Percentiles rank a stretch among this genome's conserved stretches.
These are phyloP conservation scores for Artibeus jamaicensis DNA, from an alignment of 2,797 vertebrate species.

Conservation along the genomic window DNA sequence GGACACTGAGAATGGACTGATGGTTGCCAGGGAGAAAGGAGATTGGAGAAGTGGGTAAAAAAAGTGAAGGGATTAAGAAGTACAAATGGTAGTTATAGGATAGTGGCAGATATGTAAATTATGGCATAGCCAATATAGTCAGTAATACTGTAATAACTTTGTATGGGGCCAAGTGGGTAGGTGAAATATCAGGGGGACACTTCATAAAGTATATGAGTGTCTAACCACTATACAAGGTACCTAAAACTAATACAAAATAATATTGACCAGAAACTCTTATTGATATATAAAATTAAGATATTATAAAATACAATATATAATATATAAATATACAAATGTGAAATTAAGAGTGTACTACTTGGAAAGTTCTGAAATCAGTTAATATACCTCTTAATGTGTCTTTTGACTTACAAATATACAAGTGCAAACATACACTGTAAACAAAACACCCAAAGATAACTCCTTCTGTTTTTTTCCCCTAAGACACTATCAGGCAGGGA, in stretches of 20 bases:
- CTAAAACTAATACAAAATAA: not conserved
- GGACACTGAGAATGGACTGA: not conserved
- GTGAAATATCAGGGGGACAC: not conserved
- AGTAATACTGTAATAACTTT: not conserved
- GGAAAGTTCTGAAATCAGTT: not conserved
- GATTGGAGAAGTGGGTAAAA: not conserved
- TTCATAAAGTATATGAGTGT: not conserved
- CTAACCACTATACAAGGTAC: not conserved
- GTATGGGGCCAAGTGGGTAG: not conserved
- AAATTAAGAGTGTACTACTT: not conserved
- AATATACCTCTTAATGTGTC: not conserved
- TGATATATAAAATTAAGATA: not conserved
- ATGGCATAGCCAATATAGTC: not conserved
- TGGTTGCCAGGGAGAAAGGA: not conserved
- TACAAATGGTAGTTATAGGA: not conserved
- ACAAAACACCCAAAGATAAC: not conserved
- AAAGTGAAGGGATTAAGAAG: not conserved
- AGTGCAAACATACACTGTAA: not conserved
- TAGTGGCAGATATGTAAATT: not conserved
- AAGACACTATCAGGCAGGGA: not conserved
- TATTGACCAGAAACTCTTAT: not conserved
- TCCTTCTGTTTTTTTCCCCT: not conserved
- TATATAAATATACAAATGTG: no score
- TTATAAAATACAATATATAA: no score
- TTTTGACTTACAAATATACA: constrained; percentile 13